phyloP scores from a whole-genome alignment of 1,140 invertebrate genomes.

The Radopholus similis region DNA sequence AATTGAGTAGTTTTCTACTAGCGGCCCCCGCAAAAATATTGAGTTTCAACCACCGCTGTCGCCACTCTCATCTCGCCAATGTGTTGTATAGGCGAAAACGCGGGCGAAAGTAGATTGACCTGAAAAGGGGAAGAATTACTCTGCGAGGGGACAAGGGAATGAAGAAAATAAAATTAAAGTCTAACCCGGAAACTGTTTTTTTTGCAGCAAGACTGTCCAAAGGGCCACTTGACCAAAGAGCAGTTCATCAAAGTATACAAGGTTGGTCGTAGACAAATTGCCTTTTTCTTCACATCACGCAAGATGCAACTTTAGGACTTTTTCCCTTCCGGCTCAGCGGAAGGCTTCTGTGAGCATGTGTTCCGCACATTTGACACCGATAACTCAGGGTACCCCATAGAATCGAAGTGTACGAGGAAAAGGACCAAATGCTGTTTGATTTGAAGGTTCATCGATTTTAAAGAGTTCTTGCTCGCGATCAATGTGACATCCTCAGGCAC shows the following conservation, averaged over 20 bases:
- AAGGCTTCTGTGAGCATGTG: conserved; percentile 97
- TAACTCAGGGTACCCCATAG: no score
- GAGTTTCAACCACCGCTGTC: no score
- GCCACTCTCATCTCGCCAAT: no score
- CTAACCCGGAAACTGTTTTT: not conserved
- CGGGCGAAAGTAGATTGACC: no score
- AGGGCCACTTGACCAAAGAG: conserved; percentile 87
- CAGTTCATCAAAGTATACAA: conserved; percentile 97
- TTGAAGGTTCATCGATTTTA: conserved; percentile 86
- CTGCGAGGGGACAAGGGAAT: no score
- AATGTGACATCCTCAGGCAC: conserved; percentile 95
- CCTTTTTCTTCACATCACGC: not conserved
- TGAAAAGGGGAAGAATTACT: no score
- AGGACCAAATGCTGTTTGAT: no score
- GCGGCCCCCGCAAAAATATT: no score
- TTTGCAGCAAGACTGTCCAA: conserved; percentile 96
- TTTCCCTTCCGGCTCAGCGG: conserved; percentile 85
- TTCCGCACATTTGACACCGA: conserved; percentile 95
- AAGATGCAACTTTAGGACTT: conserved; percentile 59
- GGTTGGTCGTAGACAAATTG: conserved; percentile 40
- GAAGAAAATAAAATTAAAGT: no score
- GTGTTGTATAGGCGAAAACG: no score
- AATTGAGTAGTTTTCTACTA: no score
- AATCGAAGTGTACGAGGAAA: no score
- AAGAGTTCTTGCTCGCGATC: conserved; percentile 94